Base-by-base conservation (phyloP, 2,113 vertebrate genomes). In the Syngnathus typhle region DNA sequence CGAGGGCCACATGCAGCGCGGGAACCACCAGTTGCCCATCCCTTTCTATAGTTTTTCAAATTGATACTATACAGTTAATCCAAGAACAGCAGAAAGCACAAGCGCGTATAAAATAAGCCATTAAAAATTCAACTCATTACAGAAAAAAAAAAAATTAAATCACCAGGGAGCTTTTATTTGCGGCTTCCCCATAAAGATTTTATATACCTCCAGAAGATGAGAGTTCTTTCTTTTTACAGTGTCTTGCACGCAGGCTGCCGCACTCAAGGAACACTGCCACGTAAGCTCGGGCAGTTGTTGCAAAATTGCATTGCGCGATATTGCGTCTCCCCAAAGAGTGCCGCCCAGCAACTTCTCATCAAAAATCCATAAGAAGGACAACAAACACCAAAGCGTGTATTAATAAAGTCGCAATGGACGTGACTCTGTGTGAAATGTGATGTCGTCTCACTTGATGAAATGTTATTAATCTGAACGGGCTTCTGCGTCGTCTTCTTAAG, bases 401-500 rank as follows among this genome's bases (percentile, higher is more conserved):
- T 39, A 54, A 60, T 65, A 64, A 64, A 60, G 68, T 71, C 76
- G 70, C 73, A 54, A 64, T 60, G 74, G 77, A 88, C 70, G 58
- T 66, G 72, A 84, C 70, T 70, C 68, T 67, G 46, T 15, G 43
- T 56, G 68, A 61, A 78, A 75, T 74, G 54, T 70, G 64, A 84
- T 82, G 77, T 80, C 61, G 66, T 72, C 54, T 38, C 43, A 38
- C 15, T 39, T 67, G 69, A 80, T 84, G 76, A 75, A 80, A 76
- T 70, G 63, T 79, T 82, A 76, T 84, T 73, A 66, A 68, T 51
- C 65, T 39, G 23, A 36, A 60, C 58, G 52, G 60, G 65, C 69
- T 64, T 55, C 71, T 37, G 60, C 60, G n/a, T 44, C 3, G 21
- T 46, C 61, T 63, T 63, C 69, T 2, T 78, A 99, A 58, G 97